Conservation (phyloP, 2,113 vertebrate species). For the Cichladusa arquata region DNA sequence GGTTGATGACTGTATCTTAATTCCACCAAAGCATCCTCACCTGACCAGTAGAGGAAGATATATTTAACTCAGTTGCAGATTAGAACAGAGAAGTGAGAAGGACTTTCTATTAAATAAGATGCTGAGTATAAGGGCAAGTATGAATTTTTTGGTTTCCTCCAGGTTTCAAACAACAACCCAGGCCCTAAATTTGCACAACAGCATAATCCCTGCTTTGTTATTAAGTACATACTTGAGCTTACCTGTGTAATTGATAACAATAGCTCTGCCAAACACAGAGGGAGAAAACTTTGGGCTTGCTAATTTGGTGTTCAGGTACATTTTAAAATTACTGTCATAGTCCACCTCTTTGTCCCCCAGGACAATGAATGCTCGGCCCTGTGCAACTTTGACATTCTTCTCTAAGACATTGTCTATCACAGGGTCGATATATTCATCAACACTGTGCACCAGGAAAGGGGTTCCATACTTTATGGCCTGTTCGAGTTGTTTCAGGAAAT, state of each 20-base stretch:
- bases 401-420: conserved; percentile 93
- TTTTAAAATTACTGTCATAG: conserved; percentile 90
- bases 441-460: conserved; percentile 91
- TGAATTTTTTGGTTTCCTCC: background rate
- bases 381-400: conserved; percentile 84
- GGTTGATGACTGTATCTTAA: background rate
- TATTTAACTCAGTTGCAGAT: background rate
- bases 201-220: background rate
- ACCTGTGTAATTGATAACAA: conserved; percentile 98
- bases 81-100: background rate
- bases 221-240: background rate
- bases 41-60: background rate
- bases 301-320: conserved; percentile 94
- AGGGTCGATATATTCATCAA: conserved; percentile 95
- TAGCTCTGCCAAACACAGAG: conserved; percentile 92
- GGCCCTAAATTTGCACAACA: background rate
- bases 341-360: conserved; percentile 95
- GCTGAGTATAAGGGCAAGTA: background rate
- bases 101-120: background rate
- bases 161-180: background rate
- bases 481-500: conserved; percentile 93
- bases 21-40: background rate
- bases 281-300: conserved; percentile 90
- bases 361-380: conserved; percentile 83
- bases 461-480: conserved; percentile 91